phyloP scores from a whole-genome alignment of 2,888 invertebrate species.

The Tetragonisca angustula region DNA sequence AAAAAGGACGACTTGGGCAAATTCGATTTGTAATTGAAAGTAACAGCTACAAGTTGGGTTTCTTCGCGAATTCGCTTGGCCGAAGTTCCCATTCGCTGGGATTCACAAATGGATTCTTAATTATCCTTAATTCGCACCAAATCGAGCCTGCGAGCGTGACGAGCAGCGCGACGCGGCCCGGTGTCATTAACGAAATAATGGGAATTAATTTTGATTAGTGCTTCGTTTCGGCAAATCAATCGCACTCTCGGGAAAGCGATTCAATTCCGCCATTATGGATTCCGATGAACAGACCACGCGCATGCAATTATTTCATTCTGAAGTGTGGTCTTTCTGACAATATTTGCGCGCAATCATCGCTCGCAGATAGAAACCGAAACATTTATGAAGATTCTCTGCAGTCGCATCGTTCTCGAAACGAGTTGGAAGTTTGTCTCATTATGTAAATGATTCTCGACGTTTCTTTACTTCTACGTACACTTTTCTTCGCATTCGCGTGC shows the following conservation, averaged over 20 bases:
- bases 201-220: constrained; percentile 76
- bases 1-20: background rate
- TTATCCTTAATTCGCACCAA: constrained; percentile 73
- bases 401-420: background rate
- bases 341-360: constrained; percentile 54
- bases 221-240: constrained; percentile 74
- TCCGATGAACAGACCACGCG: constrained; percentile 69
- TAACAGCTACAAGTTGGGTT: constrained; percentile 48
- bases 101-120: constrained; percentile 71
- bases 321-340: constrained; percentile 65
- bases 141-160: constrained; percentile 71
- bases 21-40: constrained; percentile 32
- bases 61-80: constrained; percentile 21
- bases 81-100: constrained; percentile 52
- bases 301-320: constrained; percentile 73
- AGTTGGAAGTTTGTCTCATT: background rate
- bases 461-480: background rate
- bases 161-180: constrained; percentile 63
- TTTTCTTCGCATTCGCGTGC: background rate
- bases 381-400: constrained; percentile 40
- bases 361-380: constrained; percentile 26
- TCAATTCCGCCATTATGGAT: constrained; percentile 75
- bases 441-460: background rate
- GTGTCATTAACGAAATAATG: constrained; percentile 76
- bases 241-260: constrained; percentile 72